These are phyloP conservation scores for Ephydatia muelleri DNA, from an alignment of 37 sponge, comb jelly and placozoan species.

Conservation along the genomic window DNA sequence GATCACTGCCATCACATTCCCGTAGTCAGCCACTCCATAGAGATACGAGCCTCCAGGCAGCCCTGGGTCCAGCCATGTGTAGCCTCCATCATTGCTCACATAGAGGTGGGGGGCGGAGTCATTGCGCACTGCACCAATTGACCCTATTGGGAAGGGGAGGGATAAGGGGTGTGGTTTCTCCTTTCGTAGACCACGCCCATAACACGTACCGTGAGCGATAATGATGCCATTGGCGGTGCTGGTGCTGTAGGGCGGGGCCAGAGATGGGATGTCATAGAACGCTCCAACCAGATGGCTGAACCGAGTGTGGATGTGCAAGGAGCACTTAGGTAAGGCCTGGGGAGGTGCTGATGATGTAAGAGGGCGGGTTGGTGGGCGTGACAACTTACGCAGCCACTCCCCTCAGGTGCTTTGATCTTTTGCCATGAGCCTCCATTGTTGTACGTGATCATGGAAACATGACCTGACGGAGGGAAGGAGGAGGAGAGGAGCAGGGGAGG, in stretches of 20 bases:
- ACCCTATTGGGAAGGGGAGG: conserved; percentile 9
- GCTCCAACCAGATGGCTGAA: conserved; percentile 25
- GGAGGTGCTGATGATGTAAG: not conserved
- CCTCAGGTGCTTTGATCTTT: conserved; percentile 15
- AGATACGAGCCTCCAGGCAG: conserved; percentile 40
- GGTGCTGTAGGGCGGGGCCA: conserved; percentile 30
- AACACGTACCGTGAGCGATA: conserved; percentile 58
- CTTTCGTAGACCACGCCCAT: not conserved
- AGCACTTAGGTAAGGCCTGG: conserved; percentile 6
- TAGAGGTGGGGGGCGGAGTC: conserved; percentile 23
- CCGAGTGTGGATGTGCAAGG: conserved; percentile 49
- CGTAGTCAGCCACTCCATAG: conserved; percentile 74
- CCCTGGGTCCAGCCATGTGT: conserved; percentile 44
- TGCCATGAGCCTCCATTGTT: conserved; percentile 70
- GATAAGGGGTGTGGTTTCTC: not conserved
- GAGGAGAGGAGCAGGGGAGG: too few relatives aligned
- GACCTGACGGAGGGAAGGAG: not conserved
- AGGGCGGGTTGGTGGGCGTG: not conserved
- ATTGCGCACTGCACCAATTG: conserved; percentile 21
- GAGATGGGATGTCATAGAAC: not conserved
- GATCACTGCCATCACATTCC: conserved; percentile 51
- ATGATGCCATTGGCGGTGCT: conserved; percentile 57
- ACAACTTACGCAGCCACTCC: conserved; percentile 32
- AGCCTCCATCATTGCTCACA: conserved; percentile 48
- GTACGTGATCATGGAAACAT: conserved; percentile 60